Base-by-base conservation (phyloP, 2,113 vertebrate species). In the Australoheros scitulus region DNA sequence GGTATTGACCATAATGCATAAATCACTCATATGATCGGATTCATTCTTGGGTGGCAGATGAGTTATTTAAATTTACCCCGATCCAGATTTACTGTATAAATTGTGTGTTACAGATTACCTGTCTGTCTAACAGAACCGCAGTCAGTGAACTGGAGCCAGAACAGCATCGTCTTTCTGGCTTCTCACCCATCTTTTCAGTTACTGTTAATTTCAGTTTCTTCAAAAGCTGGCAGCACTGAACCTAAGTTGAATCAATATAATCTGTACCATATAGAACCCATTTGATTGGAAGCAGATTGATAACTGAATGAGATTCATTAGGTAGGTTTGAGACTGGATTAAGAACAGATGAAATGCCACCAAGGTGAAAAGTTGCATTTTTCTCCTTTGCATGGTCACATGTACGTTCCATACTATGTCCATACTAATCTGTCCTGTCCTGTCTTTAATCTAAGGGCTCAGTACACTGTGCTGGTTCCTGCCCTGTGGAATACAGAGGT, bases 401-500 rank as follows among this genome's bases (percentile, higher is more conserved):
- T 14, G 61, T 64, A 0, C 6, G 38, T n/a, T 50, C 14, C 47
- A 3, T 29, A 29, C 18, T 61, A 36, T 38, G n/a, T 63, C 6
- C 18, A 64, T 14, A 14, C 3, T 36, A 15, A 57, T 75, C 57
- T 60, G 24, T 60, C 57, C 18, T 77, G 56, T 60, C 38, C 22
- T 17, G 50, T 60, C 50, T 29, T 43, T 11, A 2, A 38, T 57
- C 58, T 41, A 79, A 96, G 95, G 61, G 92, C 94, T 59, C 88
- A 93, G 83, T 94, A 95, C 80, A 57, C 59, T 2, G 89, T 94
- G 38, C 87, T 96, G 68, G 83, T 95, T 18, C 93, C 94, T 29
- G 92, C 94, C 18, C 79, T 96, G 82, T 96, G 95, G 95, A 90
- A 72, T 7, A 95, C 86, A 1, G 94, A 95, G 11, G 88, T 96